These are phyloP conservation scores for Bombylius discolor DNA, from an alignment of 2,888 invertebrate species.

Conservation along the genomic window DNA sequence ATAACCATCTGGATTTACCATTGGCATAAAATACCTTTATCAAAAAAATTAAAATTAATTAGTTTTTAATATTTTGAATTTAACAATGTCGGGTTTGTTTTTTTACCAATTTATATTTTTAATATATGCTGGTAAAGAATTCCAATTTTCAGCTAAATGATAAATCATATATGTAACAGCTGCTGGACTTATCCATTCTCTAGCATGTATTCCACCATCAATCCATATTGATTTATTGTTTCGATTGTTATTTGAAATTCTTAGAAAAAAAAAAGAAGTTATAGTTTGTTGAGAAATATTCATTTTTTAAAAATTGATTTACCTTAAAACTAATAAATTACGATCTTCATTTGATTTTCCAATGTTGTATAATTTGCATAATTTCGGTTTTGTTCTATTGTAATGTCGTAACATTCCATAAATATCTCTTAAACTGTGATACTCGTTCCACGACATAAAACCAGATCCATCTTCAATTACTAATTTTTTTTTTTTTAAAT, in stretches of 20 bases:
- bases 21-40: constrained; percentile 53
- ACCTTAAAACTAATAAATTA: constrained; percentile 50
- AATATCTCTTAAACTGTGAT: constrained; percentile 55
- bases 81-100: constrained; percentile 10
- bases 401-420: constrained; percentile 54
- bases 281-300: neutral
- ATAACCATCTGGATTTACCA: constrained; percentile 76
- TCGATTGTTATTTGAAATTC: constrained; percentile 53
- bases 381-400: constrained; percentile 56
- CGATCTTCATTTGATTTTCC: constrained; percentile 62
- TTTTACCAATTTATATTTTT: constrained; percentile 66
- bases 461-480: too few species aligned
- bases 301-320: neutral
- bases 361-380: constrained; percentile 54
- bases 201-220: constrained; percentile 66
- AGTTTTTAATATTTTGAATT: neutral
- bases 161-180: constrained; percentile 64
- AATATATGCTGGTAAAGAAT: constrained; percentile 46
- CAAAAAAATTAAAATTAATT: neutral
- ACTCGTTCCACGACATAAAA: constrained; percentile 58
- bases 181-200: constrained; percentile 80
- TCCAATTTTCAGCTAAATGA: constrained; percentile 52
- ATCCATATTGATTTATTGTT: constrained; percentile 54
- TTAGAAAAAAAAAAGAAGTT: constrained; percentile 16
- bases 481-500: too few species aligned